Evolutionary conservation across 2,888 invertebrate genomes (phyloP).

Genomic region (Calephelis perditalis): DNA sequence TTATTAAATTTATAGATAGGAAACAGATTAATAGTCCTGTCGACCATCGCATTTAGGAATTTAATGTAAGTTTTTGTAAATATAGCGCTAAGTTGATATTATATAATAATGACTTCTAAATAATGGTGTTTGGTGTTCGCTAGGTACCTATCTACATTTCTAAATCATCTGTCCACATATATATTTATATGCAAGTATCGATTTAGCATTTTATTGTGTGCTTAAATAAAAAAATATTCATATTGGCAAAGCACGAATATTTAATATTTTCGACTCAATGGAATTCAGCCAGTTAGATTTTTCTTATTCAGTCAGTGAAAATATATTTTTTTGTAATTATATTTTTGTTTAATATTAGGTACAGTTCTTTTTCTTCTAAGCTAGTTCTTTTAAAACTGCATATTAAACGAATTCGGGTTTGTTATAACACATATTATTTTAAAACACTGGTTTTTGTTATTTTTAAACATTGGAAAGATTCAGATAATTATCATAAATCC

Average conservation of each 20-base stretch:
- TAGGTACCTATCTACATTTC: slow-evolving; percentile 73
- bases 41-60: slow-evolving; percentile 64
- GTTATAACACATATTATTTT: no score
- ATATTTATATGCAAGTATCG: slow-evolving; percentile 72
- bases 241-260: slow-evolving; percentile 44
- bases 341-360: no score
- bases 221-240: slow-evolving; percentile 29
- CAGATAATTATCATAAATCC: no score
- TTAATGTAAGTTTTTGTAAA: slow-evolving; percentile 63
- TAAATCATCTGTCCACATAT: slow-evolving; percentile 66
- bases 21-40: slow-evolving; percentile 67
- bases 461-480: no score
- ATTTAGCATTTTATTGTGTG: slow-evolving; percentile 55
- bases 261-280: no score
- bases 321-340: no score
- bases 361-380: no score
- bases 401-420: no score
- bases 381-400: no score
- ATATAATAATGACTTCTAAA: slow-evolving; percentile 45
- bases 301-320: no score
- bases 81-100: slow-evolving; percentile 56
- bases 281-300: no score
- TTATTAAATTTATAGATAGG: slow-evolving; percentile 61
- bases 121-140: slow-evolving; percentile 74
- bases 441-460: no score